phyloP scores from a whole-genome alignment of 2,888 invertebrate genomes.

The Aelia acuminata region DNA sequence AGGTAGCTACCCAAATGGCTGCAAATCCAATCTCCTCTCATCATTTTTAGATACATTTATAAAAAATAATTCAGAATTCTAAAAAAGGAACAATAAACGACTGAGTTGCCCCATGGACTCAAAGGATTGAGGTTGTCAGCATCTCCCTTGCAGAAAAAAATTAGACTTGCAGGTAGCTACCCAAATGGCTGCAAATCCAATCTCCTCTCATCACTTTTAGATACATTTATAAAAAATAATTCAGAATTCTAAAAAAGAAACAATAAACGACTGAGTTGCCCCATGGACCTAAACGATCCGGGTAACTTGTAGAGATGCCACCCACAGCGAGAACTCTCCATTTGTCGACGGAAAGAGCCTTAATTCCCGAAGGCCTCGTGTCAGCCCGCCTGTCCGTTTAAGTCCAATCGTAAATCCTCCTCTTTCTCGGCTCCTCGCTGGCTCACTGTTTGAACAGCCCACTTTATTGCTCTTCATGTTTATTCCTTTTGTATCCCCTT shows the following conservation, averaged over 20 bases:
- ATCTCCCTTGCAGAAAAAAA: too few species aligned
- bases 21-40: too few species aligned
- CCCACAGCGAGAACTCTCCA: conserved; percentile 11
- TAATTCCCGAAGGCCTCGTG: conserved; percentile 20
- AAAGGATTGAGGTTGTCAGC: too few species aligned
- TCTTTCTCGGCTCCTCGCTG: not conserved
- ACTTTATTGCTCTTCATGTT: conserved; percentile 48
- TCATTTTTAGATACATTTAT: not conserved
- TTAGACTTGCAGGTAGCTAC: too few species aligned
- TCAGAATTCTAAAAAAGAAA: not conserved
- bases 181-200: too few species aligned
- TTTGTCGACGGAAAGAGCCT: not conserved
- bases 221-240: not conserved
- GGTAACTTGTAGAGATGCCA: not conserved
- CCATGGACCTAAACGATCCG: too few species aligned
- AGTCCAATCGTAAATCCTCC: conserved; percentile 30
- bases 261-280: not conserved
- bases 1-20: too few species aligned
- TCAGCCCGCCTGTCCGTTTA: not conserved
- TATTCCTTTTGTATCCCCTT: not conserved
- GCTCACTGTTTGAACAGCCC: not conserved
- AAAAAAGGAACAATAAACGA: not conserved
- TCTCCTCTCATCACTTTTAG: too few species aligned
- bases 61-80: not conserved
- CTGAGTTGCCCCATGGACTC: too few species aligned